Evolutionary conservation across 2,113 vertebrate species (phyloP).

Genomic region (Antigone vipio): DNA sequence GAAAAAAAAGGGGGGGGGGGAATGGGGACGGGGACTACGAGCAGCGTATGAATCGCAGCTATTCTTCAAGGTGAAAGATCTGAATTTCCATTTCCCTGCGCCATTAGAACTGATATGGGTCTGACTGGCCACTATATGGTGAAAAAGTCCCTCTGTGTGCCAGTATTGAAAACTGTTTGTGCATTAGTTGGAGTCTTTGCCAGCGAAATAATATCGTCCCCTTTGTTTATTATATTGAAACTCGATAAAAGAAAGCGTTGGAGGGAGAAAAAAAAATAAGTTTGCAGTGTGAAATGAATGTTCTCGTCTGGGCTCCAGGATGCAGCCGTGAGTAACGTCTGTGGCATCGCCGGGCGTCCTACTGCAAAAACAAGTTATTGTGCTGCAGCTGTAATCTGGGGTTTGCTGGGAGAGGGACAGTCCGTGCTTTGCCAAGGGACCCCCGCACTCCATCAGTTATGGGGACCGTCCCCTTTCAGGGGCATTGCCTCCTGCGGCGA

Average conservation of each 20-base stretch:
- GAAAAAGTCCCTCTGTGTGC: background rate
- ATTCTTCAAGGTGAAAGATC: background rate
- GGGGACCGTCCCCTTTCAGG: background rate
- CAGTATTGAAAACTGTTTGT: slow-evolving; percentile 30
- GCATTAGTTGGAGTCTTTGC: background rate
- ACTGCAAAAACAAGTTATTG: background rate
- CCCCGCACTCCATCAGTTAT: accelerated
- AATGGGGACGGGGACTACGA: background rate
- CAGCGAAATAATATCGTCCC: slow-evolving; percentile 6
- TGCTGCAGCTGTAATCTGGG: background rate
- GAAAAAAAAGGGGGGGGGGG: too few relatives aligned
- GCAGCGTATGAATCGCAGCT: background rate
- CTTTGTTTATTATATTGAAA: slow-evolving; percentile 61
- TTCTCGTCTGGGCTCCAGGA: slow-evolving; percentile 35
- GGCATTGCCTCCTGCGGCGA: accelerated
- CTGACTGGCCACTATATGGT: background rate
- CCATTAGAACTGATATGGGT: background rate
- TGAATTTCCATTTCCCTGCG: background rate
- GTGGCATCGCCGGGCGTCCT: background rate
- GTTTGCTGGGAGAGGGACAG: background rate
- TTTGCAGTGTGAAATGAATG: slow-evolving; percentile 41
- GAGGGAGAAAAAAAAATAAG: background rate
- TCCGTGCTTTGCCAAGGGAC: background rate
- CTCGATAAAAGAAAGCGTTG: background rate
- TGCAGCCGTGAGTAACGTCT: background rate